These are phyloP conservation scores for Petrocephalus schoutedeni DNA, from an alignment of 2,797 vertebrate species.

Conservation along the genomic window DNA sequence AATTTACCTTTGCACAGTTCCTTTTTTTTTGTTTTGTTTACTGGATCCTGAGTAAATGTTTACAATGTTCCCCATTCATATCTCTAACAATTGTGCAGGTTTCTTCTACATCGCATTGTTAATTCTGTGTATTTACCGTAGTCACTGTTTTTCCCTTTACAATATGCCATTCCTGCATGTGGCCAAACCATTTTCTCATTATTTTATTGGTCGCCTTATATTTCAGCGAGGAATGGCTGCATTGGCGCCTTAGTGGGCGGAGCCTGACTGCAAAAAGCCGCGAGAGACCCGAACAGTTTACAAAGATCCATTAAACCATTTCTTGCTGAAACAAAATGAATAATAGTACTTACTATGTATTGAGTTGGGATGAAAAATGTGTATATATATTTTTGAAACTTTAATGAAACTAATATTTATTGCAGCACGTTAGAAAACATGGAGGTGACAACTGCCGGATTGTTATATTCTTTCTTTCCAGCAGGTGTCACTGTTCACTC, in stretches of 20 bases:
- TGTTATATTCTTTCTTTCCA: slow-evolving; percentile 1
- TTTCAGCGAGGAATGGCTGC: background rate
- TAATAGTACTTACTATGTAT: background rate
- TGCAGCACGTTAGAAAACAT: background rate
- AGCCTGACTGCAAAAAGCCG: background rate
- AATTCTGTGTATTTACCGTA: slow-evolving; percentile 21
- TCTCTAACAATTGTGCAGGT: background rate
- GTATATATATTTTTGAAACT: slow-evolving; percentile 13
- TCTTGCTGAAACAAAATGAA: background rate
- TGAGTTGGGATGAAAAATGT: background rate
- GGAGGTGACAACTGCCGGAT: background rate
- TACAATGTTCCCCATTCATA: slow-evolving; percentile 29
- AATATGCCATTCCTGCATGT: slow-evolving; percentile 36
- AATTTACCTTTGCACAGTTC: slow-evolving; percentile 21
- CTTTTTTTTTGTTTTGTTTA: slow-evolving; percentile 18
- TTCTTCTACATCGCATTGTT: background rate
- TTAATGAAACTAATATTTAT: background rate
- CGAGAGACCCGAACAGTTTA: slow-evolving; percentile 31
- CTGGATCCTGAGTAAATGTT: slow-evolving; percentile 8
- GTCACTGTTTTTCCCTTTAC: slow-evolving; percentile 34
- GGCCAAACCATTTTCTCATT: slow-evolving; percentile 47
- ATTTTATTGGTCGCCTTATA: slow-evolving; percentile 11
- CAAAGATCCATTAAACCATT: slow-evolving; percentile 4
- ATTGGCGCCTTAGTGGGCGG: background rate
- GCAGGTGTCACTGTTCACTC: slow-evolving; percentile 20